Percentiles rank a stretch among this genome's conserved stretches.
Conservation (phyloP, 2,797 vertebrate species). For the Pangasius djambal region DNA sequence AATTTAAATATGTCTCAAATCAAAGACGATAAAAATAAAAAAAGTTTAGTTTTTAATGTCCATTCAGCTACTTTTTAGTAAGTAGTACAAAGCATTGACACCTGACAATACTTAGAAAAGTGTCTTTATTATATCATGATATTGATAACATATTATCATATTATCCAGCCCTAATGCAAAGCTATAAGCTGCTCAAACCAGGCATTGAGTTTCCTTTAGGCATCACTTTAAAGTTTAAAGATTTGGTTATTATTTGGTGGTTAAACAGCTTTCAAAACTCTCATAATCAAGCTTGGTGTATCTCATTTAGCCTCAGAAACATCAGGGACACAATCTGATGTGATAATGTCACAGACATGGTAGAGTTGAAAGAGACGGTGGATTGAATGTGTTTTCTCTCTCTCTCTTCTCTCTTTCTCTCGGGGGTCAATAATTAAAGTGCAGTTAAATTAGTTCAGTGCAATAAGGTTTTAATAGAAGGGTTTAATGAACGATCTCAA, state of each 20-base stretch:
- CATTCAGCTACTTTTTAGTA: neutral
- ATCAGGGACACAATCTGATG: neutral
- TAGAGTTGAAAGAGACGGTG: neutral
- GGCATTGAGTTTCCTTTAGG: constrained; percentile 1
- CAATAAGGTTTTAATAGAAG: constrained; percentile 43
- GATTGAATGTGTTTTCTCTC: neutral
- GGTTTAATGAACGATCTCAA: constrained; percentile 47
- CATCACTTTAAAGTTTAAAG: neutral
- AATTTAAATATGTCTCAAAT: neutral
- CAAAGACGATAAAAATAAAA: neutral
- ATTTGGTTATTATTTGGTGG: constrained; percentile 28
- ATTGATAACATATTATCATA: neutral
- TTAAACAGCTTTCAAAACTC: neutral
- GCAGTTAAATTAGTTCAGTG: constrained; percentile 43
- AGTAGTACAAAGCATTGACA: neutral
- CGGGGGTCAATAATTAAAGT: constrained; percentile 38
- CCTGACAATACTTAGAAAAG: neutral
- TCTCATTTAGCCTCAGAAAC: neutral
- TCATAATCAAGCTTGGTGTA: neutral
- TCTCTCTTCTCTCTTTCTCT: constrained; percentile 11
- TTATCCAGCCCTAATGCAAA: neutral
- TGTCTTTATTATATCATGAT: neutral
- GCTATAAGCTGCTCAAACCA: neutral
- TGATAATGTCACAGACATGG: constrained; percentile 4
- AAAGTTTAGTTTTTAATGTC: neutral